These are phyloP conservation scores for Luidia sarsii DNA, from an alignment of 53 echinoderm and acorn worm genomes.

Conservation along the genomic window DNA sequence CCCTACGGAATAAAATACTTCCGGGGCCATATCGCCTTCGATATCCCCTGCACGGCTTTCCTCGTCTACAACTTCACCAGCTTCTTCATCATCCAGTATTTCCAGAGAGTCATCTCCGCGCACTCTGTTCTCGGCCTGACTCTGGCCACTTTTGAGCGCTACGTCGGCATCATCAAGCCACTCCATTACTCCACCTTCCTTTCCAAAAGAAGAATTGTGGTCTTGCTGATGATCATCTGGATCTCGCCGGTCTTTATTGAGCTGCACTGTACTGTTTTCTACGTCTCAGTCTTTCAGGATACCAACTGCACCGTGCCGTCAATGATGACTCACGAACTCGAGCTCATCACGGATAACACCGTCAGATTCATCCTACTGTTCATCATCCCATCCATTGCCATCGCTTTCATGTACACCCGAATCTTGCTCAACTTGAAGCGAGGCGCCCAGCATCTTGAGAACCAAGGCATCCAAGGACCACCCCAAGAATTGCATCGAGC, in stretches of 20 bases:
- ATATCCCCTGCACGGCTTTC: too few species aligned
- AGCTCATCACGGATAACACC: neutral
- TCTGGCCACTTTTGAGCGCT: constrained; percentile 29
- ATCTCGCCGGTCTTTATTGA: neutral
- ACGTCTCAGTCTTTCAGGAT: neutral
- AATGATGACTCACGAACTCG: neutral
- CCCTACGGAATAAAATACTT: neutral
- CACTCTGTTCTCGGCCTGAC: constrained; percentile 6
- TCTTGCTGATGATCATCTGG: constrained; percentile 9
- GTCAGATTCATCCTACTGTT: neutral
- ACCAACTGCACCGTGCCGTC: constrained; percentile 31
- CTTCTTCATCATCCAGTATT: neutral
- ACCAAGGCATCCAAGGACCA: constrained; percentile 34
- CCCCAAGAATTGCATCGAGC: constrained; percentile 30
- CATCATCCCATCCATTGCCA: constrained; percentile 3
- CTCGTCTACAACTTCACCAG: neutral
- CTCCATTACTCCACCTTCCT: constrained; percentile 22
- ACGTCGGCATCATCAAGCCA: constrained; percentile 33
- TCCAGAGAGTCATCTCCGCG: neutral
- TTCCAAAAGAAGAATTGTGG: neutral
- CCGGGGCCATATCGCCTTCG: too few species aligned
- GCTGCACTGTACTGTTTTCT: neutral
- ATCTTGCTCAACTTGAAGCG: constrained; percentile 23
- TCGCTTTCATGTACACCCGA: constrained; percentile 24
- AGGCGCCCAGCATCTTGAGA: constrained; percentile 30